Evolutionary conservation across 2,888 invertebrate genomes (phyloP), one percentile per base, ranked within the genome.

Genomic region (Caenorhabditis plicata): DNA sequence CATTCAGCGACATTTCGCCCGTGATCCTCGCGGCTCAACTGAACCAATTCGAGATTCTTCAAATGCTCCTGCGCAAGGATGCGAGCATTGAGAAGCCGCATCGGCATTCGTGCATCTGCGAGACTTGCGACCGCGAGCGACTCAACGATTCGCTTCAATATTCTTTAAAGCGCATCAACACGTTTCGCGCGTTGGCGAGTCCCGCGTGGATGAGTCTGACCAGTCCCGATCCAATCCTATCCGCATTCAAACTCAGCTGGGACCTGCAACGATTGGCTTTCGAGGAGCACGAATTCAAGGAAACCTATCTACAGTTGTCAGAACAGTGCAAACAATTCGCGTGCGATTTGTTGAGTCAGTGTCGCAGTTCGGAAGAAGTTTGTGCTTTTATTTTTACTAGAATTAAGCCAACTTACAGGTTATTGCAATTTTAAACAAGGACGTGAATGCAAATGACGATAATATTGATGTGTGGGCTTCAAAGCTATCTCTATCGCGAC

Each of bases 191-290:
- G 13, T 81, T 85, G 26, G 85, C 85, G 26, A 84, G 84, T 61
- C 85, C 85, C 0, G 85, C 85, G 2, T 85, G 85, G 85, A 85
- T 85, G 66, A 85, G 84, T 3, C 78, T 86, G 26, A 85, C 85
- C 27, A 83, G 83, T 57, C 79, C 83, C 13, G 85, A 85, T 71
- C 85, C 85, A 2, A 83, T 86, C 54, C 77, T 85, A 22, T 81
- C 83, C 1, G 85, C 85, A 8, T 85, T 85, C 72, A 81, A 81
- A 78, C 80, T 73, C 68, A 82, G 78, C 74, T 85, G 85, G 84
- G 85, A 85, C 56, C 80, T 85, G 47, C 82, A 84, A 55, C 78
- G 82, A 41, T 75, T 85, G 42, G 84, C 84, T 2, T 71, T 81
- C 45, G 77, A 82, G 29, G 85, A 85, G 68, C 84, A 84, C 54